Base-by-base conservation (phyloP, 2,888 invertebrate species). In the Chaetogeoica ovagalla region DNA sequence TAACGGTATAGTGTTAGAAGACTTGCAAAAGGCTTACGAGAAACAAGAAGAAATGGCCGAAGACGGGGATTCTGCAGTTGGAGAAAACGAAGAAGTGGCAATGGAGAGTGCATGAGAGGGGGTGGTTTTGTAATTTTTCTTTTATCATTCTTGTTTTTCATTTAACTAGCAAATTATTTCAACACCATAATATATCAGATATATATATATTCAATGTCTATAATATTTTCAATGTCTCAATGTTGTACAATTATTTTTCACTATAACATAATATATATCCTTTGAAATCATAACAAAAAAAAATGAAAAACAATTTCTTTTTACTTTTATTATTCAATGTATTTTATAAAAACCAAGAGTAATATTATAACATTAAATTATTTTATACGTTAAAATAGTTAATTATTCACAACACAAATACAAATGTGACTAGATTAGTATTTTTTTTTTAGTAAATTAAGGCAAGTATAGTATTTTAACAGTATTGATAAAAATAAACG, bases 21-120 rank as follows among this genome's bases (percentile, higher is more conserved):
- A 98, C 0, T 88, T 97, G n/a, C 96, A 96, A 82, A 92, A 94
- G 82, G 97, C 97, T 0, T 98, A 97, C 86, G 95, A 94, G 84
- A 93, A 92, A 85, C 91, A 91, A 0, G 90, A 89, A 52, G 90
- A 91, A 79, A 92, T 91, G 83, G 90, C 90, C 84, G 91, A 91
- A 84, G 91, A 90, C 88, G 90, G 90, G 83, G 90, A 89, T 59
- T 89, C 89, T 76, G 83, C 84, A 13, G 89, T 86, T 21, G 90
- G 90, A 83, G 89, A 88, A 84, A 88, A 88, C 88, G 88, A 89
- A 85, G 88, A 88, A 19, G 85, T 87, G 43, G 63, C 65, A 39
- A 77, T 72, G 37, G 81, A 83, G 30, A 71, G 55, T 43, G n/a
- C 71, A 8, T 79, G 11, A 79, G 52, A 13, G 37, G 19, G 19